These are phyloP conservation scores for Dasyornis broadbenti DNA, from an alignment of 2,113 vertebrate species.

Conservation along the genomic window DNA sequence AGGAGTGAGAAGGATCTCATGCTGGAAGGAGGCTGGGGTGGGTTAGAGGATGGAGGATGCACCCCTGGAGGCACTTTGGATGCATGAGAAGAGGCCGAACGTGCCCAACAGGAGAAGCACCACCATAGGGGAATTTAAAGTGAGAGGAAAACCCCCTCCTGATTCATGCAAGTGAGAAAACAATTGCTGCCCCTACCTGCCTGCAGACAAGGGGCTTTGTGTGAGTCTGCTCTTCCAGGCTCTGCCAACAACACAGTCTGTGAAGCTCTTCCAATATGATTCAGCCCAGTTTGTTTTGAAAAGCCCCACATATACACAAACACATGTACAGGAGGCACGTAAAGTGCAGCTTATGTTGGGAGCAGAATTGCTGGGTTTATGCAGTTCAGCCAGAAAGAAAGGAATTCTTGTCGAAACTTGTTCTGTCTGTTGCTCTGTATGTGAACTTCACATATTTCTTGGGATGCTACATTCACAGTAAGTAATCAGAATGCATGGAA, in stretches of 20 bases:
- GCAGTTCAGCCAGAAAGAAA: neutral
- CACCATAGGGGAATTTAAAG: neutral
- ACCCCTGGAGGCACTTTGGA: neutral
- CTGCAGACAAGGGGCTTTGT: neutral
- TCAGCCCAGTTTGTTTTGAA: neutral
- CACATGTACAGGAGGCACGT: neutral
- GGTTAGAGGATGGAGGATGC: neutral
- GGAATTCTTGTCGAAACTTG: neutral
- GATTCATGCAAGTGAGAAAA: neutral
- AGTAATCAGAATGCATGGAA: neutral
- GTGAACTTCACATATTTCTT: neutral
- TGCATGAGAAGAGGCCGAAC: neutral
- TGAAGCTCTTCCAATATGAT: neutral
- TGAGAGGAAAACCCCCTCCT: neutral
- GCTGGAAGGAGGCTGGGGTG: neutral
- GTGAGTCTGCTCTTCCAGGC: neutral
- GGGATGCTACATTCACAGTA: neutral
- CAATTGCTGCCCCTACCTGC: neutral
- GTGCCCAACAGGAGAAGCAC: neutral
- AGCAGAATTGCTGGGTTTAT: neutral
- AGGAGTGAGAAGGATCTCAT: neutral
- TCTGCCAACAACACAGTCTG: neutral
- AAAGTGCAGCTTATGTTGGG: neutral
- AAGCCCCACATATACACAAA: neutral
- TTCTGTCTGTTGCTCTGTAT: neutral